phyloP scores from a whole-genome alignment of 2,888 invertebrate genomes.

The Argyra leucocephala region DNA sequence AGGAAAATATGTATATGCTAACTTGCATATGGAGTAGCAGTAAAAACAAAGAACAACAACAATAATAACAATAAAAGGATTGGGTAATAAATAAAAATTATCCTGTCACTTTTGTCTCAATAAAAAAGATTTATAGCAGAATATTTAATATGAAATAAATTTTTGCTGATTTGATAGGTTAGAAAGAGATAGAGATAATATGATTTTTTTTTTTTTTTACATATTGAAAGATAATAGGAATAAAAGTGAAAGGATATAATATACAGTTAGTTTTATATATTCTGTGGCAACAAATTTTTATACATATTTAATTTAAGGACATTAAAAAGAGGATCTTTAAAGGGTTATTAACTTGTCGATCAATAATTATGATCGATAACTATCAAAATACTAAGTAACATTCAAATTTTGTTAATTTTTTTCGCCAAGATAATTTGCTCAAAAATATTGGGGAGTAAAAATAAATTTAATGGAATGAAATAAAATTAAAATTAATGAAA shows the following conservation, averaged over 20 bases:
- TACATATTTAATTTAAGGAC: neutral
- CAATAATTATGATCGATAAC: neutral
- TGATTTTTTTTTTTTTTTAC: neutral
- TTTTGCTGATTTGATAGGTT: neutral
- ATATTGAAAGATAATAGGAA: neutral
- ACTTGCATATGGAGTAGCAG: neutral
- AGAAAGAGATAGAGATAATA: neutral
- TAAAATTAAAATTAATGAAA: neutral
- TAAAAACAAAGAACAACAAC: neutral
- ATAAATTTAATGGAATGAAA: neutral
- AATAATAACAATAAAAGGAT: neutral
- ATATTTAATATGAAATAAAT: neutral
- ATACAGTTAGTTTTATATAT: neutral
- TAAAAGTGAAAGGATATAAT: neutral
- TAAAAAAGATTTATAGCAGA: neutral
- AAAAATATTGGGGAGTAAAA: neutral
- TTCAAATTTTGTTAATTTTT: neutral
- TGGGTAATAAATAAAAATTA: constrained; percentile 6
- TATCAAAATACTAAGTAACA: neutral
- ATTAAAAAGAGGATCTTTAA: neutral
- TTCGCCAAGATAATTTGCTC: neutral
- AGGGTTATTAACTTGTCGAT: neutral
- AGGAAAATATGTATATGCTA: no score
- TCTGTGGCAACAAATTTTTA: neutral
- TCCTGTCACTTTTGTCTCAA: constrained; percentile 3